Evolutionary conservation across 37 sponge, comb jelly and placozoan genomes (phyloP), one percentile per base, ranked within the genome.

Genomic region (Chondrosia reniformis): DNA sequence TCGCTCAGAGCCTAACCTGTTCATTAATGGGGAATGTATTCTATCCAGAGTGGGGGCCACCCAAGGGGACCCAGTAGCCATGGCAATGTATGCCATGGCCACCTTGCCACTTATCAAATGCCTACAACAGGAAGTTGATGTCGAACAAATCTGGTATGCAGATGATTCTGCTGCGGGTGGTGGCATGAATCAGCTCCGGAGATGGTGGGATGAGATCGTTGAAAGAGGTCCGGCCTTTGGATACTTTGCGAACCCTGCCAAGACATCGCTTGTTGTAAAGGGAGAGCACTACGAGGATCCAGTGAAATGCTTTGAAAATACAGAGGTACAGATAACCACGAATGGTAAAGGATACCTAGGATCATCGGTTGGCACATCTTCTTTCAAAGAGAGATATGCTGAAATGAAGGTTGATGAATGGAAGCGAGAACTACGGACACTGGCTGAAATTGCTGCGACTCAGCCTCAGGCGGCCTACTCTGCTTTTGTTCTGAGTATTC

Each of bases 1-100:
- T 13, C 61, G 61, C 8, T 59, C 22, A 13, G 61, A 59, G n/a
- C 61, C 61, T 30, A 5, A 25, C 28, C 61, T 59, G 4, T 59
- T 59, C n/a, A 13, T 59, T 59, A 13, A 19, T 13, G 61, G 61
- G 17, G 61, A 59, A 13, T 19, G 17, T 13, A 59, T 59, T 30
- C n/a, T 59, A 30, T 59, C 61, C 7, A 59, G 28, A 13, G 61
- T 30, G 28, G 61, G 61, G 28, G 28, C 61, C 8, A 6, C 61
- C 8, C 61, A 59, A 59, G 61, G 61, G 30, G n/a, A 59, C 22
- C 61, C 61, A 25, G 7, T 6, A 5, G n/a, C 61, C 8, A 59
- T 59, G 61, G n/a, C 61, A 59, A 59, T 59, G 61, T 59, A 59
- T 59, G 61, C 61, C n/a, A 59, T 19, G n/a, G 52, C 52, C 15